Evolutionary conservation across 2,888 invertebrate genomes (phyloP), one percentile per base, ranked within the genome.

Genomic region (Galeopsomyia nigrocyanea): DNA sequence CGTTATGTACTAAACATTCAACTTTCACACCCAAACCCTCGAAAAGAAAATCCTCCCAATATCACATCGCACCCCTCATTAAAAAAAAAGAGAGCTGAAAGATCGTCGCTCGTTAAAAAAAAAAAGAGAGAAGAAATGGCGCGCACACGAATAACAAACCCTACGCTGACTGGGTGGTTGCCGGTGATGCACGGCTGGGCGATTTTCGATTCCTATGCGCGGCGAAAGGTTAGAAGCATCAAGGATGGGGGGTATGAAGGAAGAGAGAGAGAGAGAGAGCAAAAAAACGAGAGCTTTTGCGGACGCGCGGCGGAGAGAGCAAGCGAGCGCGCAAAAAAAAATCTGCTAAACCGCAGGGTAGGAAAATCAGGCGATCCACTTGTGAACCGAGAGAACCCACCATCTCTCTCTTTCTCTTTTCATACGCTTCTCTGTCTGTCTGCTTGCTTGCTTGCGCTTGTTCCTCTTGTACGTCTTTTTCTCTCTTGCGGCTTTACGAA

Each of bases 321-420:
- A 10, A 53, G 51, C 22, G 55, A 14, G 26, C 14, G n/a, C 22
- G 26, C 58, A 39, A 39, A 63, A 39, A 63, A 73, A 74, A 71
- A 74, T 71, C 71, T 62, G 74, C 65, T 74, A 71, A 74, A 74
- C 74, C 74, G 46, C 71, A 55, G 71, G 71, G 71, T 67, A 72
- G 72, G 16, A 71, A 74, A 74, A 71, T 74, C 68, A 68, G 73
- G 57, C 67, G 68, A 65, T 68, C 68, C 68, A 71, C 74, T 71
- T 61, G 60, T 70, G 63, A 60, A 10, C 39, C 39, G 39, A 39
- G 39, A 39, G 39, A 39, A 39, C 39, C 39, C 39, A 39, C 39
- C 10, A 39, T 39, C 39, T 39, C 39, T 39, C 39, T 39, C 39
- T 39, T 39, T 39, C 39, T 39, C 39, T 39, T 39, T 39, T 39